Evolutionary conservation across 2,888 invertebrate species (phyloP).

Genomic region (Mechanitis mazaeus): DNA sequence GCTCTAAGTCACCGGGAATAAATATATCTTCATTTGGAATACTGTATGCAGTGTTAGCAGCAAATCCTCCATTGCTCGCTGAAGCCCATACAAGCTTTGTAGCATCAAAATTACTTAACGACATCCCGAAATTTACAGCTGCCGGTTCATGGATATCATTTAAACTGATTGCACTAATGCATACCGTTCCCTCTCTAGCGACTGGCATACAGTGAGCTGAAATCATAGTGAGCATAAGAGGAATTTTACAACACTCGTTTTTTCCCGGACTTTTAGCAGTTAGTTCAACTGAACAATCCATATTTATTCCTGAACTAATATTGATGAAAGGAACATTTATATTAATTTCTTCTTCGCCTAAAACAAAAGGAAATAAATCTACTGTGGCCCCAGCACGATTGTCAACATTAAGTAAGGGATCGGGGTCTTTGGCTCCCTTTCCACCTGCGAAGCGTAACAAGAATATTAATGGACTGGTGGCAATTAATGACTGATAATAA

Average conservation of each 20-base stretch:
- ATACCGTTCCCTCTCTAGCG: slow-evolving; percentile 56
- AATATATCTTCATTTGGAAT: slow-evolving; percentile 51
- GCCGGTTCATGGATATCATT: slow-evolving; percentile 40
- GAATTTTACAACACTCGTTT: slow-evolving; percentile 36
- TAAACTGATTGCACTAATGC: slow-evolving; percentile 53
- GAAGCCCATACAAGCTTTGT: slow-evolving; percentile 55
- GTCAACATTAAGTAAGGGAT: slow-evolving; percentile 51
- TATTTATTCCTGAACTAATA: slow-evolving; percentile 42
- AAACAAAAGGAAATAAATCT: slow-evolving; percentile 57
- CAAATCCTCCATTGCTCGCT: slow-evolving; percentile 45
- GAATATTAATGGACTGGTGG: slow-evolving; percentile 54
- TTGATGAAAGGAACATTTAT: slow-evolving; percentile 41
- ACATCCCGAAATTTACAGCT: slow-evolving; percentile 52
- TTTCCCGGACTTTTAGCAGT: slow-evolving; percentile 36
- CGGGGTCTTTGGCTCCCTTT: slow-evolving; percentile 50
- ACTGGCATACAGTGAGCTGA: slow-evolving; percentile 61
- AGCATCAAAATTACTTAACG: slow-evolving; percentile 44
- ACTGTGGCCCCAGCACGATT: slow-evolving; percentile 59
- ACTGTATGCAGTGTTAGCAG: slow-evolving; percentile 45
- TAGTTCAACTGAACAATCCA: slow-evolving; percentile 44
- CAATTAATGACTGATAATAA: slow-evolving; percentile 37
- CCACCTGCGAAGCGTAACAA: slow-evolving; percentile 44
- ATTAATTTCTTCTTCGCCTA: slow-evolving; percentile 52
- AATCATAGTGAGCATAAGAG: slow-evolving; percentile 55
- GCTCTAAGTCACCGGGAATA: slow-evolving; percentile 45